Base-by-base conservation (phyloP, 2,797 vertebrate genomes). In the Hyperoplus lanceolatus region DNA sequence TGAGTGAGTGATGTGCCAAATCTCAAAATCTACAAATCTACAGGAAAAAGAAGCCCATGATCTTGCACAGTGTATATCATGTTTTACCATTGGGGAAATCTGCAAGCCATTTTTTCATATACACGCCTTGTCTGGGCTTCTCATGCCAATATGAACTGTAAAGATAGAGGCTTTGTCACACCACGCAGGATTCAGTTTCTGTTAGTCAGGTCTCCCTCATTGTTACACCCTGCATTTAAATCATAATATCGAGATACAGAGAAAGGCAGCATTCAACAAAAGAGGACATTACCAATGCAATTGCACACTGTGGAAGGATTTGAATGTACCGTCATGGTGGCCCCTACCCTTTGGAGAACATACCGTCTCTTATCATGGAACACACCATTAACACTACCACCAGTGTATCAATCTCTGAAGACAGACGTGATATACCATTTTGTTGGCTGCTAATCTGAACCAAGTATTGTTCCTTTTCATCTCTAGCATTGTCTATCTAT, bases 1-100 rank as follows among this genome's bases (percentile, higher is more conserved):
- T 78, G 54, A 67, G 77, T 62, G 55, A 64, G n/a, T 50, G 38
- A 73, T 70, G 81, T 68, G 70, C 46, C 72, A 82, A 43, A 74
- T 65, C 69, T 59, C 21, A 60, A 21, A 77, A 81, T 65, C 29
- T 41, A 49, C 42, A 58, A 5, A 68, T 41, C 8, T 45, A 56
- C 6, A 43, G 42, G 6, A 15, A 59, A 72, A 51, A 36, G 16
- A 1, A 12, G 11, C 43, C 50, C 38, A 15, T 79, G 29, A 14
- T 38, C 6, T 46, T 69, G 55, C 36, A 46, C 10, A 12, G 43
- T 54, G 16, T 3, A 0, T 8, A 2, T 56, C 3, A 15, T n/a
- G 58, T 8, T 38, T 42, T 10, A 29, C 29, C 29, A 18, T 4
- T 36, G 48, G 6, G 48, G 68, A 4, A 48, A 55, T 43, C 8